These are phyloP conservation scores for Drosophila quinaria DNA, from an alignment of 2,888 invertebrate species.

Conservation along the genomic window DNA sequence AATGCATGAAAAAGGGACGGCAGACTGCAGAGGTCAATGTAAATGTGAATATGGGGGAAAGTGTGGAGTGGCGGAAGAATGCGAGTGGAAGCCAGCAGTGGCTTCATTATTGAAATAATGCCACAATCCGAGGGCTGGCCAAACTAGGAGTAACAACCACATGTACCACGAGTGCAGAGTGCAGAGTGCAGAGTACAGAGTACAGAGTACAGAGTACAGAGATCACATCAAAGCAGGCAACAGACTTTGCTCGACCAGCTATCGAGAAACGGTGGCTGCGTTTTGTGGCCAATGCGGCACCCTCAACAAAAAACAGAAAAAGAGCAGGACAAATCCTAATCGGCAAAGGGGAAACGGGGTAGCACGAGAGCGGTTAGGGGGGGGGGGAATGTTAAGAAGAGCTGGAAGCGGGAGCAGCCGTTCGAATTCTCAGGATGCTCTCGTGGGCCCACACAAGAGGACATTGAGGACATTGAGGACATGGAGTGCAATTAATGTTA, in stretches of 20 bases:
- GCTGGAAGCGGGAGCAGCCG: constrained; percentile 60
- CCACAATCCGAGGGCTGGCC: constrained; percentile 51
- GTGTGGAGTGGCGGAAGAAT: constrained; percentile 39
- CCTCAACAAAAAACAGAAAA: constrained; percentile 38
- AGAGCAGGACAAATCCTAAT: constrained; percentile 9
- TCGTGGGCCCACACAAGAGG: constrained; percentile 83
- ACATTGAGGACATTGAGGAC: constrained; percentile 84
- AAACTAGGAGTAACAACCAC: constrained; percentile 53
- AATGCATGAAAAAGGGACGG: neutral
- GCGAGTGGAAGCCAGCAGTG: constrained; percentile 38
- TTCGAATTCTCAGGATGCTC: constrained; percentile 75
- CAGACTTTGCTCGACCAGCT: constrained; percentile 31
- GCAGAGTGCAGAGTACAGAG: no score
- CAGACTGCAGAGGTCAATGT: constrained; percentile 20
- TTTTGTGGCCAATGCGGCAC: constrained; percentile 66
- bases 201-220: constrained; percentile 31
- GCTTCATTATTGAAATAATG: constrained; percentile 78
- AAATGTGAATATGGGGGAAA: constrained; percentile 1
- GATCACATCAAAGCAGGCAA: constrained; percentile 68
- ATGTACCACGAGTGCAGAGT: constrained; percentile 33
- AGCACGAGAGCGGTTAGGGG: neutral
- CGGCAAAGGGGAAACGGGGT: constrained; percentile 2
- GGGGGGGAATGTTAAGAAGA: constrained; percentile 15
- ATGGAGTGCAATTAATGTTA: constrained; percentile 85
- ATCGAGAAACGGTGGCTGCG: constrained; percentile 45